A percentile compares a stretch with the other conserved stretches of the same genome.
These are phyloP conservation scores for Onthophagus sagittarius DNA, from an alignment of 2,888 invertebrate genomes.

Conservation along the genomic window DNA sequence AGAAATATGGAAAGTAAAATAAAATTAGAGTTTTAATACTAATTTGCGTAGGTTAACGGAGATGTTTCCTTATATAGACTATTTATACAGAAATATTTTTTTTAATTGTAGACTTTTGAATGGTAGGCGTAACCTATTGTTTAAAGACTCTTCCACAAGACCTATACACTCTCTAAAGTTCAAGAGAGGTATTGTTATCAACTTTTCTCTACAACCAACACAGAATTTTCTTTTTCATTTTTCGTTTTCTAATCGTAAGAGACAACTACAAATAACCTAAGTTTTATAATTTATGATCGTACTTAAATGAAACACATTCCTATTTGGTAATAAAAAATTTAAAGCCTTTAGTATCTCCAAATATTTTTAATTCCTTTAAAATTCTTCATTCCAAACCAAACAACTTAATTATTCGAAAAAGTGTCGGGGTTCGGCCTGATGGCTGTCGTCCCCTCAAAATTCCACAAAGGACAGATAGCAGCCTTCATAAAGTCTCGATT, in stretches of 20 bases:
- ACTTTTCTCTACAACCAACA: no score
- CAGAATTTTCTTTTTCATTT: no score
- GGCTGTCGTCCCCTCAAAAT: neutral
- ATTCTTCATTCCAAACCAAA: neutral
- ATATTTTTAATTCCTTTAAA: neutral
- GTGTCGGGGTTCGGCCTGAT: neutral
- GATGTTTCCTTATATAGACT: neutral
- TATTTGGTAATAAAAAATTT: neutral
- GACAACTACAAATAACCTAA: no score
- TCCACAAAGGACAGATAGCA: neutral
- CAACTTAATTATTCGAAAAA: neutral
- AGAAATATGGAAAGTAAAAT: neutral
- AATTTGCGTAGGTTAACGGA: neutral
- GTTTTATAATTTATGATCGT: no score
- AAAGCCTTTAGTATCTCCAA: neutral
- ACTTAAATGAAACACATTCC: no score
- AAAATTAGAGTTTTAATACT: neutral
- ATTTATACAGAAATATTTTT: neutral
- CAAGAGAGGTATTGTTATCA: no score
- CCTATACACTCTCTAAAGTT: no score
- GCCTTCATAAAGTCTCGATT: neutral
- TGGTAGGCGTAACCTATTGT: neutral
- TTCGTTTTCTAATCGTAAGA: no score
- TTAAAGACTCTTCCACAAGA: neutral
- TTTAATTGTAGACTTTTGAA: neutral